Evolutionary conservation across 53 echinoderm and acorn worm genomes (phyloP).

Genomic region (Glandiceps talaboti): DNA sequence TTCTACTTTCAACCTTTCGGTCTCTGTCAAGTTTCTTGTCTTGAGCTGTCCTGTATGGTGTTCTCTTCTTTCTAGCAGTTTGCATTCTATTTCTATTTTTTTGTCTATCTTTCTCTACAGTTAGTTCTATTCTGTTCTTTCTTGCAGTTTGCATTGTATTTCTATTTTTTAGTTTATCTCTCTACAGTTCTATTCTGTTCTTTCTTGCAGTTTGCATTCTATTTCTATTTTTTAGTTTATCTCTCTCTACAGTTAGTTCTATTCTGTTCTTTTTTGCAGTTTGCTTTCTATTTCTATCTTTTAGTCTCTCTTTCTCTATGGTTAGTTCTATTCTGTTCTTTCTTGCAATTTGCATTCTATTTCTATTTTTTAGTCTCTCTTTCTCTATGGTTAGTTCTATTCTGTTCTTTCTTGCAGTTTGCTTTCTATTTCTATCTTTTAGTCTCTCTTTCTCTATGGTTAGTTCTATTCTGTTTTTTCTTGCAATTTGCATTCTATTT

Average conservation of each 20-base stretch:
- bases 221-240: no score
- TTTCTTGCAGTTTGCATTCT: no score
- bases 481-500: background rate
- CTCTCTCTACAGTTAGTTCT: no score
- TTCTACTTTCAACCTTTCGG: background rate
- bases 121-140: no score
- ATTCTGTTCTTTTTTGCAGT: no score
- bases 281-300: no score
- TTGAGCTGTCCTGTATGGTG: background rate
- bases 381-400: background rate
- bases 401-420: background rate
- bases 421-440: background rate
- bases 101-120: no score
- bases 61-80: no score
- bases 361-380: background rate
- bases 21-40: background rate
- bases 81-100: no score
- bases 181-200: background rate
- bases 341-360: background rate
- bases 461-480: background rate
- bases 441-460: background rate
- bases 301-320: background rate
- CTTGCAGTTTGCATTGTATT: no score
- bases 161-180: no score
- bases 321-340: background rate